These are phyloP conservation scores for Proterorhinus semilunaris DNA, from an alignment of 2,113 vertebrate genomes.

Conservation along the genomic window DNA sequence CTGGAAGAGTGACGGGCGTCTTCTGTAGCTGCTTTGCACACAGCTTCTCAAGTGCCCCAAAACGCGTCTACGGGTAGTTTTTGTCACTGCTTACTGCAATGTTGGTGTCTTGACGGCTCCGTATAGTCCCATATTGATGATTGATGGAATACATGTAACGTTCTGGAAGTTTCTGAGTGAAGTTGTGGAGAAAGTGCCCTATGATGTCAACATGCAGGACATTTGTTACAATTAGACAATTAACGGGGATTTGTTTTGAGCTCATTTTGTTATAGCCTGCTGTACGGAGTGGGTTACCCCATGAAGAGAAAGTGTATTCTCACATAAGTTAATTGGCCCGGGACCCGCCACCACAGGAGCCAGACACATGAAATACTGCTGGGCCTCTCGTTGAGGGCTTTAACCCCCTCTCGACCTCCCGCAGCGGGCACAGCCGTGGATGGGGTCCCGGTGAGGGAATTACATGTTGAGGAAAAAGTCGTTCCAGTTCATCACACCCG, in stretches of 20 bases:
- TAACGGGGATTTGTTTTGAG: no score
- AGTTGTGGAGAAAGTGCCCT: slow-evolving; percentile 28
- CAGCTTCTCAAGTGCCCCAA: neutral
- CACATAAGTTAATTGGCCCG: slow-evolving; percentile 20
- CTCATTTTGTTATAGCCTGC: no score
- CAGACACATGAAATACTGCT: slow-evolving; percentile 56
- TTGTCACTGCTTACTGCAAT: neutral
- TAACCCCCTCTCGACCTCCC: slow-evolving; percentile 58
- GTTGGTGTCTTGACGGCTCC: neutral
- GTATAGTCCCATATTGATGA: neutral
- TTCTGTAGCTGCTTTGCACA: slow-evolving; percentile 15
- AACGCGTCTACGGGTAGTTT: neutral
- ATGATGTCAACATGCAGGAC: neutral
- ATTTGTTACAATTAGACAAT: neutral
- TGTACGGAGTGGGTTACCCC: no score
- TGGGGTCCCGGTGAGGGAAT: slow-evolving; percentile 52
- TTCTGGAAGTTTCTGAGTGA: slow-evolving; percentile 54
- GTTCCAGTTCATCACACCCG: slow-evolving; percentile 58
- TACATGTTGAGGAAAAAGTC: slow-evolving; percentile 35
- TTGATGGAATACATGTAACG: slow-evolving; percentile 20
- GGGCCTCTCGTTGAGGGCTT: slow-evolving; percentile 34
- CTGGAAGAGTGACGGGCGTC: slow-evolving; percentile 4
- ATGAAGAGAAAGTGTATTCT: neutral
- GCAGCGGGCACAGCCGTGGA: slow-evolving; percentile 49
- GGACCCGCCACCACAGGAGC: slow-evolving; percentile 20